Evolutionary conservation across 2,797 vertebrate species (phyloP).

Genomic region (Gouania willdenowi): DNA sequence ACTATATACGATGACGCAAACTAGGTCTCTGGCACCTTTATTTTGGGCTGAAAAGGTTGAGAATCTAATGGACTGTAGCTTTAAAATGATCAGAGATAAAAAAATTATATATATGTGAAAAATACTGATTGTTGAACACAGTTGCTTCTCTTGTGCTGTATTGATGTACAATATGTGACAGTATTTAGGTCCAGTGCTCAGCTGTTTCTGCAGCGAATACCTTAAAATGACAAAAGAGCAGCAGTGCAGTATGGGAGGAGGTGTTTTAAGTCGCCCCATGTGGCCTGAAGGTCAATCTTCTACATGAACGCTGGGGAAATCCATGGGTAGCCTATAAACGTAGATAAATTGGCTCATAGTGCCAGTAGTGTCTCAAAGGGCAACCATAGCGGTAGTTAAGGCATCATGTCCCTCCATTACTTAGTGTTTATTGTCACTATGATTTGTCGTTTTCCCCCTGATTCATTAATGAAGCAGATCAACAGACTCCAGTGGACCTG

Average conservation of each 20-base stretch:
- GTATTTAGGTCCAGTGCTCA: constrained; percentile 18
- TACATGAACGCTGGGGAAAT: constrained; percentile 26
- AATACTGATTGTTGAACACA: too few relatives aligned
- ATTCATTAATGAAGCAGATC: constrained; percentile 57
- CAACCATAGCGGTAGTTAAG: constrained; percentile 15
- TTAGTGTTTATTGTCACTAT: constrained; percentile 58
- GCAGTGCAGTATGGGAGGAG: constrained; percentile 31
- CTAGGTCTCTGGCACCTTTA: too few relatives aligned
- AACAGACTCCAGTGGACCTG: constrained; percentile 44
- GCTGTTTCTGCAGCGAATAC: constrained; percentile 40
- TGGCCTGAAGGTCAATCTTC: constrained; percentile 50
- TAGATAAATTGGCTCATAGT: constrained; percentile 56
- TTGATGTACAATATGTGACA: too few relatives aligned
- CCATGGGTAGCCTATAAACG: constrained; percentile 23
- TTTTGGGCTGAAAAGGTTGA: too few relatives aligned
- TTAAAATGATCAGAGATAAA: too few relatives aligned
- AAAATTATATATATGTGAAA: too few relatives aligned
- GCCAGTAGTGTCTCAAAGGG: constrained; percentile 50
- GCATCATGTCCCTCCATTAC: constrained; percentile 28
- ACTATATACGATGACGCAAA: too few relatives aligned
- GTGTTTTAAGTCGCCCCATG: constrained; percentile 49
- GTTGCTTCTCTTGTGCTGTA: too few relatives aligned
- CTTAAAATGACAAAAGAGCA: constrained; percentile 70
- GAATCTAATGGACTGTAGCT: too few relatives aligned
- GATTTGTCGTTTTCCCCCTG: constrained; percentile 45